Conservation (phyloP, 2,113 vertebrate genomes). For the Cinclus mexicanus region DNA sequence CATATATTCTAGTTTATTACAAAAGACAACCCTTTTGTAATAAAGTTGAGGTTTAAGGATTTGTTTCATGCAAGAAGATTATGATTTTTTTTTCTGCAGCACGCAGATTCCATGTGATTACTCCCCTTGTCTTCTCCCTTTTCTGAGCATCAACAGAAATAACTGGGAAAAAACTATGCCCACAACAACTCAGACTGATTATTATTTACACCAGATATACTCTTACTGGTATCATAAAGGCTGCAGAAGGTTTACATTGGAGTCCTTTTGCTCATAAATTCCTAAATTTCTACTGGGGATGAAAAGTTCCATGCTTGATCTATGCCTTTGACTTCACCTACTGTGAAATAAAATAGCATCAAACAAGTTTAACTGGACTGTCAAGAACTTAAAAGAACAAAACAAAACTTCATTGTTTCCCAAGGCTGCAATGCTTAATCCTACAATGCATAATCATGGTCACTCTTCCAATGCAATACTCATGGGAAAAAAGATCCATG, state of each 20-base stretch:
- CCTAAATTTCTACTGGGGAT: background rate
- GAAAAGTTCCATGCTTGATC: background rate
- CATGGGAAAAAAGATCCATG: background rate
- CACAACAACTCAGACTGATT: background rate
- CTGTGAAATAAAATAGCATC: background rate
- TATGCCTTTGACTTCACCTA: background rate
- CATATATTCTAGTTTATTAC: background rate
- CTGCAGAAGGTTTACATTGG: background rate
- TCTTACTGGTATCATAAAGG: background rate
- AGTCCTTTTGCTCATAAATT: background rate
- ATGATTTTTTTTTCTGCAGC: background rate
- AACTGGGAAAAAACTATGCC: background rate
- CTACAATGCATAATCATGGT: background rate
- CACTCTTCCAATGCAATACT: background rate
- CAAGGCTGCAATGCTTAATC: background rate
- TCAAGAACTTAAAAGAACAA: background rate
- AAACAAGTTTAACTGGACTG: constrained; percentile 14
- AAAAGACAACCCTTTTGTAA: background rate
- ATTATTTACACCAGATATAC: background rate
- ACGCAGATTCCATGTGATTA: background rate
- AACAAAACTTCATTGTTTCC: background rate
- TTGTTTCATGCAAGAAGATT: background rate
- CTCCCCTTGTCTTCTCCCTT: background rate
- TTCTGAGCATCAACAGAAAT: background rate
- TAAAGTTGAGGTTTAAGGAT: background rate